These are phyloP conservation scores for Onychomys leucogaster DNA, from an alignment of 2,797 vertebrate genomes.

Conservation along the genomic window DNA sequence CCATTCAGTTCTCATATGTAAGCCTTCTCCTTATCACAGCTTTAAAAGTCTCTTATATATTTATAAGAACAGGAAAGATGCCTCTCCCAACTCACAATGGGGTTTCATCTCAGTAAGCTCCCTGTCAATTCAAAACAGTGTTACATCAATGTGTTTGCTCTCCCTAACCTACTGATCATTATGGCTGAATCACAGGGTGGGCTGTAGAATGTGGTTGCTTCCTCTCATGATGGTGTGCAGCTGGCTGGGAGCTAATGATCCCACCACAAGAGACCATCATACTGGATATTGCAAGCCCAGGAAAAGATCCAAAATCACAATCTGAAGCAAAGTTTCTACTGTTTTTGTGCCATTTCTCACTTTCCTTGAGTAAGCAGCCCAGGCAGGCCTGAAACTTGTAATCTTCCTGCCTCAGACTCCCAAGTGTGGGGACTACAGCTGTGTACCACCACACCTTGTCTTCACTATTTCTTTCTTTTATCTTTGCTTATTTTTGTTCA, in stretches of 20 bases:
- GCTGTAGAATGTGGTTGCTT: not conserved
- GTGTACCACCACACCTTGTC: not conserved
- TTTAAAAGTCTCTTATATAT: not conserved
- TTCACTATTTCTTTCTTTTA: not conserved
- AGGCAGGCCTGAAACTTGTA: not conserved
- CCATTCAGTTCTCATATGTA: not conserved
- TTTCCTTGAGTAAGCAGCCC: not conserved
- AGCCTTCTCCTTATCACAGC: not conserved
- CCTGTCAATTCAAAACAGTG: not conserved
- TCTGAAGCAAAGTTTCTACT: not conserved
- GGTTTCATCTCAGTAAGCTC: not conserved
- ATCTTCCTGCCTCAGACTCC: not conserved
- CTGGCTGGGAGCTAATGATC: not conserved
- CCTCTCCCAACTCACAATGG: not conserved
- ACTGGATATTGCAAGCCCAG: too few relatives aligned
- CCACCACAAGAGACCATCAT: not conserved
- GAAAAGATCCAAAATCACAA: not conserved
- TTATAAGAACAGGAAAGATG: not conserved
- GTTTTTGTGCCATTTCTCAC: not conserved
- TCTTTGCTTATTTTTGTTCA: not conserved
- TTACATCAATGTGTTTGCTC: not conserved
- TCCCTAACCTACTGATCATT: too few relatives aligned
- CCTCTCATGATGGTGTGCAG: not conserved
- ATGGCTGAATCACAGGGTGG: not conserved
- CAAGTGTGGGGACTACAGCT: not conserved